Evolutionary conservation across 2,797 vertebrate genomes (phyloP).

Genomic region (Morus bassanus): DNA sequence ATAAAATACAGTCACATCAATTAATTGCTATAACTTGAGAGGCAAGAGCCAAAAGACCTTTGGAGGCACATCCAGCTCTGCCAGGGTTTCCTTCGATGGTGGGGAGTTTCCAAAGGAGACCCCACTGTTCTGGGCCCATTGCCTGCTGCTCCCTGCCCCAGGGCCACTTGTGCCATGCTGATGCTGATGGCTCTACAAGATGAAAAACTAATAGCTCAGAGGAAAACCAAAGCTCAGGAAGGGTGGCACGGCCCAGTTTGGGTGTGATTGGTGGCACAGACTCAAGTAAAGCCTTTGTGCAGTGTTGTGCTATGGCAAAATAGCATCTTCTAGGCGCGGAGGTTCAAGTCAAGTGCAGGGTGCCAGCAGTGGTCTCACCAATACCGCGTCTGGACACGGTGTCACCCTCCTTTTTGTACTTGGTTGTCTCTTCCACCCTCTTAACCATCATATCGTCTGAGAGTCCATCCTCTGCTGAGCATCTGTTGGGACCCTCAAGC

Average conservation of each 20-base stretch:
- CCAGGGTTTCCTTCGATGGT: neutral
- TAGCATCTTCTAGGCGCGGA: fast-evolving
- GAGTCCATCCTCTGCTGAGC: neutral
- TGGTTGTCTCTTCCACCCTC: neutral
- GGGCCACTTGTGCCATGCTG: neutral
- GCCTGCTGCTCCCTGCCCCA: neutral
- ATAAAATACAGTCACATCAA: neutral
- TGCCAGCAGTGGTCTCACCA: neutral
- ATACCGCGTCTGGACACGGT: fast-evolving
- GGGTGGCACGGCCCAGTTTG: neutral
- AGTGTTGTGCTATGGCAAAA: neutral
- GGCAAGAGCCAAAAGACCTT: neutral
- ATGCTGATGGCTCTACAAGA: neutral
- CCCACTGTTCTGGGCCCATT: neutral
- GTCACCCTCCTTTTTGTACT: neutral
- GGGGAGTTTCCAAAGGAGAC: neutral
- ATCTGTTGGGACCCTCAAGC: neutral
- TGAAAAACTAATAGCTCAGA: neutral
- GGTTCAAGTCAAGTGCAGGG: neutral
- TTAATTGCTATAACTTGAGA: neutral
- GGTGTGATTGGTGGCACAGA: neutral
- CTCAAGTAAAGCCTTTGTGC: neutral
- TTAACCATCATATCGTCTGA: too few relatives aligned
- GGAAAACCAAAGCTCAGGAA: neutral
- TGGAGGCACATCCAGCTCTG: neutral